Percentiles rank a stretch among this genome's conserved stretches.
Evolutionary conservation across 2,888 invertebrate genomes (phyloP).

Genomic region (Parnassius glacialis): DNA sequence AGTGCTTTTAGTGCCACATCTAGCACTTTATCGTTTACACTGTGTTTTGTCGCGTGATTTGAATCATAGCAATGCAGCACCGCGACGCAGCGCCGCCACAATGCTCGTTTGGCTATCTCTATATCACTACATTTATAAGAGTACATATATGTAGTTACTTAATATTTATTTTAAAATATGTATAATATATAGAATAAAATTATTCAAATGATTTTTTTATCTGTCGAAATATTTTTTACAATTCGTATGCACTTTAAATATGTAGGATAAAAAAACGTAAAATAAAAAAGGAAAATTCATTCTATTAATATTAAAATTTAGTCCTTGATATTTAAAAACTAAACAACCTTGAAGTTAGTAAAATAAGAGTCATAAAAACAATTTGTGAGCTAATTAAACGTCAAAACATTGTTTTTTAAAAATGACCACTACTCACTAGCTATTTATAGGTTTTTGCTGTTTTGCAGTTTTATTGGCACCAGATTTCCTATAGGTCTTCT

Average conservation of each 20-base stretch:
- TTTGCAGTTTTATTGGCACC: conserved; percentile 26
- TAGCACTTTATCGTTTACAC: too few species aligned
- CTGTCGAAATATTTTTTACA: neutral
- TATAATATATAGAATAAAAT: neutral
- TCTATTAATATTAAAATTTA: neutral
- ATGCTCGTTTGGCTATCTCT: too few species aligned
- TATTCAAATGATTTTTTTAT: neutral
- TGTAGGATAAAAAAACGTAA: neutral
- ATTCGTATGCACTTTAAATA: neutral
- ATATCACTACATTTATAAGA: conserved; percentile 3
- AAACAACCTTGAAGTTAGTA: neutral
- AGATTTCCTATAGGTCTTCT: conserved; percentile 18
- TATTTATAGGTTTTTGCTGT: conserved; percentile 29
- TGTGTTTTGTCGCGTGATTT: too few species aligned
- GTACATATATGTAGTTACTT: neutral
- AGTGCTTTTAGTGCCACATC: too few species aligned
- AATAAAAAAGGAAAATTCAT: neutral
- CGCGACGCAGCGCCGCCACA: too few species aligned
- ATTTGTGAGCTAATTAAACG: neutral
- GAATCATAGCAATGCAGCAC: too few species aligned
- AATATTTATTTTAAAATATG: too few species aligned
- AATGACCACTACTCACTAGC: conserved; percentile 34
- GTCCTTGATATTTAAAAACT: conserved; percentile 5
- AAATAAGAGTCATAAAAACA: neutral
- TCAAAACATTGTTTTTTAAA: conserved; percentile 3